Evolutionary conservation across 2,888 invertebrate species (phyloP), one percentile per base, ranked within the genome.

Genomic region (Plagodis pulveraria): DNA sequence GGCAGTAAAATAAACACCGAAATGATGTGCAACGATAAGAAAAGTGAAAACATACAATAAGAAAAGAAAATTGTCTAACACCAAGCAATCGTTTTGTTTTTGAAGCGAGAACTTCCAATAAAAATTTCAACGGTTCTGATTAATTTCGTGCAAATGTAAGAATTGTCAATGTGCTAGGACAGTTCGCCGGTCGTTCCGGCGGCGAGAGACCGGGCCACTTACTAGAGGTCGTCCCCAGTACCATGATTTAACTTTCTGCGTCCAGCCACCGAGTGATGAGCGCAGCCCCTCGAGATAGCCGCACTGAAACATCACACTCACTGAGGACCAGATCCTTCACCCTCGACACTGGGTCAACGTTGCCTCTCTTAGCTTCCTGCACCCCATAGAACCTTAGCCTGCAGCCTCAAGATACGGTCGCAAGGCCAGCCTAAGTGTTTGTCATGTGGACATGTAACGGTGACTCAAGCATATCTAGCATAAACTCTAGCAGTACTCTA

Each of bases 151-250:
- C 91, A 91, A 81, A 87, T 88, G 85, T 87, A 86, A 87, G 74
- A 87, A 84, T 87, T 82, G 77, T 86, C 83, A 86, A 87, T 87
- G 91, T 92, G 92, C 91, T 89, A 91, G 87, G 89, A 87, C 87
- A 82, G 81, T 80, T 87, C 81, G 86, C 83, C 83, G 88, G 79
- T 83, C 82, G 81, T 80, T 85, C 81, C 82, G 83, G 82, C 83
- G 86, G 81, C 82, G 78, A 77, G 81, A 83, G 84, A 84, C 86
- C 88, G 87, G 86, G 87, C 83, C 94, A 97, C 97, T 97, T 97
- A 97, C 97, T 95, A 97, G 96, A 96, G 97, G 97, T 95, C 97
- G 96, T 95, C 97, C 97, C 97, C 97, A 97, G 96, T 97, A 97
- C 97, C 97, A 97, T 94, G 97, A 97, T 95, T 97, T 97, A 94